Evolutionary conservation across 2,113 vertebrate genomes (phyloP), one percentile per base, ranked within the genome.

Genomic region (Pituophis catenifer): DNA sequence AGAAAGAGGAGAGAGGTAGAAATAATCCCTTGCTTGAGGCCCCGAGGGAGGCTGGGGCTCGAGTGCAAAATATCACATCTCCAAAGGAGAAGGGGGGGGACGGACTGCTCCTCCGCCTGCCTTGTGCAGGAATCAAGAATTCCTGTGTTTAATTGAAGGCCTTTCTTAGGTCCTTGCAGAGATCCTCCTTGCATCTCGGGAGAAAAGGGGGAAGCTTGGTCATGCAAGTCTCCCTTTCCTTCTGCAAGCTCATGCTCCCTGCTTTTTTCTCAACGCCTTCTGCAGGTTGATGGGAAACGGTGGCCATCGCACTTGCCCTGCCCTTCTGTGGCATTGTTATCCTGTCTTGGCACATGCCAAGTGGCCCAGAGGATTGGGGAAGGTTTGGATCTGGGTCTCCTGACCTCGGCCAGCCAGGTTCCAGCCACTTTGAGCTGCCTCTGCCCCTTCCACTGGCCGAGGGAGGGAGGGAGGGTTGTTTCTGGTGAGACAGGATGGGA

Each of bases 401-500:
- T 70, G 8, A 17, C 26, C 89, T 23, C n/a, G 2, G 55, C 52
- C 88, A 90, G 58, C 58, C 58, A 29, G 58, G n/a, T 55, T 6
- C 6, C 23, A 24, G 23, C 85, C 70, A 8, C n/a, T 2, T n/a
- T 75, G 70, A 2, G 15, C n/a, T 75, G 65, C n/a, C 3, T 17
- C 13, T 19, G 13, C n/a, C n/a, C 70, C 70, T 33, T 38, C 7
- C 70, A 3, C 3, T 23, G 38, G 48, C 15, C 5, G 0, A 17
- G 85, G 86, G 90, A 53, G 85, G 86, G 90, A 53, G 0, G 85
- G 17, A 21, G 26, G 29, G 6, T 86, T 33, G 13, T 93, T 95
- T 94, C 94, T 93, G 86, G 91, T 93, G 95, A 62, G 96, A 95
- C 57, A 95, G 0, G 17, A 58, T 89, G 91, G 53, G 88, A 21